Evolutionary conservation across 2,797 vertebrate genomes (phyloP).

Genomic region (Pristis pectinata): DNA sequence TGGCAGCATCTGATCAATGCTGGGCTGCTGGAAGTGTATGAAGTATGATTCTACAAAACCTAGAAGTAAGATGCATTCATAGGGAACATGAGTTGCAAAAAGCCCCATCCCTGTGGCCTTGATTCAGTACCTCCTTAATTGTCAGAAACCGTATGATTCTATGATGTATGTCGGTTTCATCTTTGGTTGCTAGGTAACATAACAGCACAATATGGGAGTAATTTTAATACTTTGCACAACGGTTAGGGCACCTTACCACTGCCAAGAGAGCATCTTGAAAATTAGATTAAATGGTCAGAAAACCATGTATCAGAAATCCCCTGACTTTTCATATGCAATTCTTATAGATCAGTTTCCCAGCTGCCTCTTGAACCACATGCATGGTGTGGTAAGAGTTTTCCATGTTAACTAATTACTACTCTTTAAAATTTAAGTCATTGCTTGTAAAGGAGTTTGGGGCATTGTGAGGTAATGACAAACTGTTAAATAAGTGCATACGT

Average conservation of each 20-base stretch:
- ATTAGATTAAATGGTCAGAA: constrained; percentile 3
- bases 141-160: background rate
- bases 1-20: background rate
- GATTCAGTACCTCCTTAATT: background rate
- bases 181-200: background rate
- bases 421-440: too few relatives aligned
- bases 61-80: background rate
- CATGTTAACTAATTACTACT: too few relatives aligned
- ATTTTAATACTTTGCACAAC: background rate
- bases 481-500: too few relatives aligned
- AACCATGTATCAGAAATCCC: background rate
- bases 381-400: background rate
- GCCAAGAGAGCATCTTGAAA: background rate
- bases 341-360: background rate
- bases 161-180: background rate
- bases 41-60: background rate
- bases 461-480: too few relatives aligned
- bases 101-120: background rate
- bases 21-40: background rate
- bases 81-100: background rate
- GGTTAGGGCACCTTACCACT: background rate
- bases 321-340: background rate
- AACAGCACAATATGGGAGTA: background rate
- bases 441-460: too few relatives aligned
- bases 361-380: background rate